Evolutionary conservation across 2,797 vertebrate species (phyloP).

Genomic region (Falco columbarius): DNA sequence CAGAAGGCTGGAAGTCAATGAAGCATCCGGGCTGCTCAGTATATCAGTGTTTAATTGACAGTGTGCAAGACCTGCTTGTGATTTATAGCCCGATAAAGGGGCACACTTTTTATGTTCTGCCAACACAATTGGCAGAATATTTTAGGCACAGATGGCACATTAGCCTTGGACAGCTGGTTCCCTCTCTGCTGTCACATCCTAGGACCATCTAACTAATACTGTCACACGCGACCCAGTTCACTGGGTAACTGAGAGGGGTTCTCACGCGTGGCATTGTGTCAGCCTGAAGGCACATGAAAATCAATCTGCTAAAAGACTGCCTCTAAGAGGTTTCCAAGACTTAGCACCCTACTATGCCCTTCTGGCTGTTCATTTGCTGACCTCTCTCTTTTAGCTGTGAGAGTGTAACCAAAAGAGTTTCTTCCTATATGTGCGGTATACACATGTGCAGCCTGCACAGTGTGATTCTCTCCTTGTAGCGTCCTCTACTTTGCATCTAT

Average conservation of each 20-base stretch:
- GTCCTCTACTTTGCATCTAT: conserved; percentile 38
- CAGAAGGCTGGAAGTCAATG: conserved; percentile 64
- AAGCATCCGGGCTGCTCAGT: conserved; percentile 63
- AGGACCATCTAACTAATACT: conserved; percentile 77
- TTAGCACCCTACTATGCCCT: conserved; percentile 34
- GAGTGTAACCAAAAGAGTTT: not conserved
- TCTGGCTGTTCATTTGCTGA: conserved; percentile 38
- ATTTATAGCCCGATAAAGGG: conserved; percentile 88
- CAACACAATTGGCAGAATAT: conserved; percentile 85
- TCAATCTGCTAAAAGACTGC: conserved; percentile 69
- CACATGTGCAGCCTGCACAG: not conserved
- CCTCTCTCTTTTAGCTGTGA: not conserved
- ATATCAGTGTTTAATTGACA: conserved; percentile 79
- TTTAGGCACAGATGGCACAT: conserved; percentile 90
- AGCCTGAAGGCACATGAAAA: conserved; percentile 61
- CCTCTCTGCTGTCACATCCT: conserved; percentile 74
- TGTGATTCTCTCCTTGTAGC: not conserved
- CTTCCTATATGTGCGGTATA: not conserved
- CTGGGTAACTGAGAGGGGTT: conserved; percentile 61
- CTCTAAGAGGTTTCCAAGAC: conserved; percentile 25
- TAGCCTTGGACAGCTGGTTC: conserved; percentile 89
- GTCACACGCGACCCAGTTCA: conserved; percentile 70
- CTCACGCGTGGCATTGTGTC: conserved; percentile 44
- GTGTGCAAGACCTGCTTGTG: conserved; percentile 65
- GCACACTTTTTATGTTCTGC: conserved; percentile 81